phyloP scores from a whole-genome alignment of 2,888 invertebrate genomes.

The Eupithecia exiguata region DNA sequence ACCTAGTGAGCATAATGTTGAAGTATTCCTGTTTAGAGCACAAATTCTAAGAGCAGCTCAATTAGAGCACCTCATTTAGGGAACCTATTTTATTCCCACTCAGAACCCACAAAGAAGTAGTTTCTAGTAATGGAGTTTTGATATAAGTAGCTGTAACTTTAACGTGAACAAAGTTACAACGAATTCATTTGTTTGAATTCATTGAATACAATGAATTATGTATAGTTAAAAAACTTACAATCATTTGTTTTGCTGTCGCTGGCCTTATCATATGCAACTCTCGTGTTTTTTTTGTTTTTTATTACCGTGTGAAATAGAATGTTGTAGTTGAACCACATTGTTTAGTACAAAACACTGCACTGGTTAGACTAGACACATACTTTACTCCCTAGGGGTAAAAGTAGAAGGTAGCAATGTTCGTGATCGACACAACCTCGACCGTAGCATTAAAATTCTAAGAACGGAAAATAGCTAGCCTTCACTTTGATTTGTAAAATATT shows the following conservation, averaged over 20 bases:
- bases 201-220: no score
- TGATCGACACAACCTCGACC: slow-evolving; percentile 19
- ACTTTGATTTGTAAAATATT: slow-evolving; percentile 13
- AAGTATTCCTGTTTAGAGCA: no score
- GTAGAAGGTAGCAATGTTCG: slow-evolving; percentile 3
- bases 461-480: slow-evolving; percentile 12
- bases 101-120: no score
- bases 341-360: not conserved
- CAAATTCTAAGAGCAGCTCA: no score
- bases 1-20: no score
- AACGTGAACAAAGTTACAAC: not conserved
- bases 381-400: not conserved
- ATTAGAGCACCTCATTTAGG: no score
- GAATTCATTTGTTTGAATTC: not conserved
- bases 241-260: not conserved
- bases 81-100: no score
- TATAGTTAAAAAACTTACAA: no score
- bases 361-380: not conserved
- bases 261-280: no score
- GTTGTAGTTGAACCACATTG: not conserved
- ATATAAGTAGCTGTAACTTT: no score
- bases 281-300: not conserved
- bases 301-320: not conserved
- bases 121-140: no score
- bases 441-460: slow-evolving; percentile 17